These are phyloP conservation scores for Hassar affinis DNA, from an alignment of 2,113 vertebrate species.

Conservation along the genomic window DNA sequence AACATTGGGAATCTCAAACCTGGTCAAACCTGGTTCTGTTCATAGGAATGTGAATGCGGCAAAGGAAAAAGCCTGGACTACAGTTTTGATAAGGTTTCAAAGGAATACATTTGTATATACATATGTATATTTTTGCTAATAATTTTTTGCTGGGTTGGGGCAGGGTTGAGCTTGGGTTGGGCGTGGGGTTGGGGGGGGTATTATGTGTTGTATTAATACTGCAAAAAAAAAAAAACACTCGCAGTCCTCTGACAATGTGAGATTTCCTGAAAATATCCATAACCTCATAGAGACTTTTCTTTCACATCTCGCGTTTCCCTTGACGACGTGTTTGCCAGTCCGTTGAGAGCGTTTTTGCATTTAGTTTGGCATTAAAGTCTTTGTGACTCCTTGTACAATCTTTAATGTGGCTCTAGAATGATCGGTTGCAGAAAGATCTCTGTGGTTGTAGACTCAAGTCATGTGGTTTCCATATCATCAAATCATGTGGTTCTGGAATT, in stretches of 20 bases:
- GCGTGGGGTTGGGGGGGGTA: background rate
- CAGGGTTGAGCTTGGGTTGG: too few species aligned
- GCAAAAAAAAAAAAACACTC: background rate
- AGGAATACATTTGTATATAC: conserved; percentile 23
- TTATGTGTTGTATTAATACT: background rate
- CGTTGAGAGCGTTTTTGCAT: background rate
- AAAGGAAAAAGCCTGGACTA: background rate
- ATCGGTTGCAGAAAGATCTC: background rate
- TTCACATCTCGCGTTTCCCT: background rate
- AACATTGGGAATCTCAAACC: background rate
- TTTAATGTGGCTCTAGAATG: background rate
- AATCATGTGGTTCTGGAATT: background rate
- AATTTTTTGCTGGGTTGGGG: background rate
- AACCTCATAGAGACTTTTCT: background rate
- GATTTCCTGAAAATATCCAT: background rate
- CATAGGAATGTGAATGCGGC: conserved; percentile 25
- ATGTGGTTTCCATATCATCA: background rate
- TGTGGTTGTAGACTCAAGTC: background rate
- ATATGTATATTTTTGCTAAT: conserved; percentile 40
- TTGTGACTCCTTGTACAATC: background rate
- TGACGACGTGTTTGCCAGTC: background rate
- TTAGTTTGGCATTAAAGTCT: conserved; percentile 11
- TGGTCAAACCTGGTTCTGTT: conserved; percentile 1
- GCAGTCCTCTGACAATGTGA: background rate
- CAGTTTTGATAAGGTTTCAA: conserved; percentile 22